These are phyloP conservation scores for Ostrea denselamellosa DNA, from an alignment of 1,140 invertebrate species.

Conservation along the genomic window DNA sequence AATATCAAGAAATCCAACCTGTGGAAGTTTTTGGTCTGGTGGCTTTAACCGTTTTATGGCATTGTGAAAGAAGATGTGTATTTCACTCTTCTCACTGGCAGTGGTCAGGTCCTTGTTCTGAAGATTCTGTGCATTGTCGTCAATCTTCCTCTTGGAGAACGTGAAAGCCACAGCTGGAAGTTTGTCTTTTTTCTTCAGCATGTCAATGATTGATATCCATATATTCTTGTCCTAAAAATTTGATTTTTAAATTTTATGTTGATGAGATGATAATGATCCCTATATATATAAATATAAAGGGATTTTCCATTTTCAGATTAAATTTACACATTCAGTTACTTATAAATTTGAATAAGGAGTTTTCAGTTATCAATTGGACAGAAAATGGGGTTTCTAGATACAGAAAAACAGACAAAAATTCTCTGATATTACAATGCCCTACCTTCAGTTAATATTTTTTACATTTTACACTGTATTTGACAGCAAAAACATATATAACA, in stretches of 20 bases:
- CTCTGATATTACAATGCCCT: not conserved
- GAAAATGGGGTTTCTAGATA: too few relatives aligned
- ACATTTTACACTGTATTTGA: not conserved
- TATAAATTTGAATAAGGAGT: too few relatives aligned
- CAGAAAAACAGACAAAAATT: too few relatives aligned
- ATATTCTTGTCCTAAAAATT: slow-evolving; percentile 86
- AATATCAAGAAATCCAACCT: slow-evolving; percentile 82
- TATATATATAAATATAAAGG: not conserved
- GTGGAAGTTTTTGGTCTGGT: slow-evolving; percentile 91
- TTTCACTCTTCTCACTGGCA: slow-evolving; percentile 88
- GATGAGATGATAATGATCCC: not conserved
- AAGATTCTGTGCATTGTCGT: slow-evolving; percentile 86
- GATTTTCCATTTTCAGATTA: too few relatives aligned
- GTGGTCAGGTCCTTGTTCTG: slow-evolving; percentile 90
- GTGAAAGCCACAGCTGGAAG: slow-evolving; percentile 96
- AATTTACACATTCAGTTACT: too few relatives aligned
- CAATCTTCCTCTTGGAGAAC: slow-evolving; percentile 93
- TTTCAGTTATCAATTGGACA: too few relatives aligned
- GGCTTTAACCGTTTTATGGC: slow-evolving; percentile 91
- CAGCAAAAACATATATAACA: not conserved
- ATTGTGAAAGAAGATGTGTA: slow-evolving; percentile 90
- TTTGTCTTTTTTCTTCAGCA: slow-evolving; percentile 90
- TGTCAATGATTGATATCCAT: slow-evolving; percentile 85
- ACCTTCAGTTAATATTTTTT: too few relatives aligned
- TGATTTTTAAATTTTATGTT: not conserved